Evolutionary conservation across 2,888 invertebrate species (phyloP).

Genomic region (Epinotia nisella): DNA sequence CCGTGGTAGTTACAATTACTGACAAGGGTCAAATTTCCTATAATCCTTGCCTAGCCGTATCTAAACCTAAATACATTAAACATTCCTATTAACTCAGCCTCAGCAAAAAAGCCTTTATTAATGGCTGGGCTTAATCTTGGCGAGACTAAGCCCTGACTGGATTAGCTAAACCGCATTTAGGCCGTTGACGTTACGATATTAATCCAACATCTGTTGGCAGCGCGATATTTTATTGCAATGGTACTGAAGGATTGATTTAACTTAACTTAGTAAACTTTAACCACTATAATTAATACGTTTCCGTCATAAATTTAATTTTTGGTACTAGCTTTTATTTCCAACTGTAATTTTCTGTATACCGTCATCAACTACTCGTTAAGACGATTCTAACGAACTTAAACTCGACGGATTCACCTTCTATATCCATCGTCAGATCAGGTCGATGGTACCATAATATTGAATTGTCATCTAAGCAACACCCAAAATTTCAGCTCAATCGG

Average conservation of each 20-base stretch:
- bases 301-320: no score
- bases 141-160: conserved; percentile 6
- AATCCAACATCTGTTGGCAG: conserved; percentile 22
- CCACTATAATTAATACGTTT: no score
- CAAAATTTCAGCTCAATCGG: no score
- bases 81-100: conserved; percentile 20
- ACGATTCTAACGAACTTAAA: no score
- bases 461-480: no score
- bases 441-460: no score
- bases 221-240: conserved; percentile 4
- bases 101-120: conserved; percentile 21
- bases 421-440: no score
- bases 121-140: conserved; percentile 24
- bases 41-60: conserved; percentile 2
- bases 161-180: conserved; percentile 25
- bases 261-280: not conserved
- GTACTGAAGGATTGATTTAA: not conserved
- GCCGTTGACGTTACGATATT: conserved; percentile 4
- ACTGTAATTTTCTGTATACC: no score
- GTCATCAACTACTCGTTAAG: no score
- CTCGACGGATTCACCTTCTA: no score
- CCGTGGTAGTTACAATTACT: not conserved
- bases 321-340: no score
- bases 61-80: conserved; percentile 15
- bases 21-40: conserved; percentile 5